Evolutionary conservation across 2,888 invertebrate genomes (phyloP), one percentile per base, ranked within the genome.

Genomic region (Abscondita cerata): DNA sequence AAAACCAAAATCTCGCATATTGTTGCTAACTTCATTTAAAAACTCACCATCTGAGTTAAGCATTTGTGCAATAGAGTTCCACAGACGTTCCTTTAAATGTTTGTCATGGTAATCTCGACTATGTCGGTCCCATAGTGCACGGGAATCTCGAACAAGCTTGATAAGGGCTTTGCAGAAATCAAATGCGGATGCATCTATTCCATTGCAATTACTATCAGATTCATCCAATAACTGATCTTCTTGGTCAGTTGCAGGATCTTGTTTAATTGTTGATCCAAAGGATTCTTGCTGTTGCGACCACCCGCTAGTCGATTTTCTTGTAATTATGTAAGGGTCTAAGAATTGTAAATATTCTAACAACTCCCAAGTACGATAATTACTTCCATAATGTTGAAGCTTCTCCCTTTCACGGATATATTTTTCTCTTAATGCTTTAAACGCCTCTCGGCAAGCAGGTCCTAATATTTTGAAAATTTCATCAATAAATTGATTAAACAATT

Each of bases 71-170:
- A 76, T 73, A 1, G 59, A 62, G 40, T 68, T 66, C 76, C 76
- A 76, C 6, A 75, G 56, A 56, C 73, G 70, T 47, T 67, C 67
- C 57, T 75, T 75, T 1, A 73, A 48, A 31, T 66, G 67, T 65
- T 73, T 76, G 57, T 72, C 72, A 40, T 73, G 70, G 59, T 74
- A 74, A 8, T 69, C 72, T 52, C 72, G 74, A 51, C 68, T 68
- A 38, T 73, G 72, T 47, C 74, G 62, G 59, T 76, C 74, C 76
- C 76, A 76, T 48, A 76, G 67, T n/a, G 74, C 69, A n/a, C 60
- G 67, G 2, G 73, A 70, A 52, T 73, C 68, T 53, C 64, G 67
- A 9, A 76, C 75, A 48, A 74, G 57, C 16, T 62, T 54, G 41
- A 76, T 73, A 31, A 75, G 59, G 18, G 66, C 59, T 47, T 62